phyloP scores from a whole-genome alignment of 2,888 invertebrate species.

The Monochamus alternatus region DNA sequence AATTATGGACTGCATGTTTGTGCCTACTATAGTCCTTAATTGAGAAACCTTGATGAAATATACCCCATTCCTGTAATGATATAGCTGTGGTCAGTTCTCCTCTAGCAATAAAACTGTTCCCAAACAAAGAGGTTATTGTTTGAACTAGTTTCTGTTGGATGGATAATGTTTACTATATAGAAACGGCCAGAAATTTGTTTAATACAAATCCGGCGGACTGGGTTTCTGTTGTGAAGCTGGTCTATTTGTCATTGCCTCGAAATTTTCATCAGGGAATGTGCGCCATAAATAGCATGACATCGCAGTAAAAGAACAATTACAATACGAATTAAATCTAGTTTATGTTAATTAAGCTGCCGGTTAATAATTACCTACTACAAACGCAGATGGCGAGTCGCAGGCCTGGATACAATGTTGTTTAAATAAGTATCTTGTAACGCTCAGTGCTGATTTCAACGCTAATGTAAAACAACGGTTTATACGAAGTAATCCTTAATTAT shows the following conservation, averaged over 20 bases:
- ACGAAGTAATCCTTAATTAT: no score
- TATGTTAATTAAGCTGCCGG: constrained; percentile 13
- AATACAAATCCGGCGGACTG: not conserved
- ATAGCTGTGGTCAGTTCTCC: not conserved
- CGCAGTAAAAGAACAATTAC: not conserved
- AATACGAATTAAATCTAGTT: constrained; percentile 18
- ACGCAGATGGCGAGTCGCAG: not conserved
- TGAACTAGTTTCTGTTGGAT: not conserved
- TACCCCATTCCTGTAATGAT: not conserved
- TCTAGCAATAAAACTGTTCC: not conserved
- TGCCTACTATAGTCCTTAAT: no score
- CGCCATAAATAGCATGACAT: constrained; percentile 2
- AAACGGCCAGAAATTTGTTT: not conserved
- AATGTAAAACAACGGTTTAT: not conserved
- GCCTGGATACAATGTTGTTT: constrained; percentile 7
- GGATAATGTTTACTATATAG: not conserved
- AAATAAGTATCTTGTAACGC: constrained; percentile 4
- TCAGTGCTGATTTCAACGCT: not conserved
- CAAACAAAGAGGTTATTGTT: not conserved
- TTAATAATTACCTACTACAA: constrained; percentile 17
- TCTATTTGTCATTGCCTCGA: not conserved
- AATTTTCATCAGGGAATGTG: not conserved
- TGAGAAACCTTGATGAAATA: no score
- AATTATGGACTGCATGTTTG: no score
- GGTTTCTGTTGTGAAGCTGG: not conserved